Conservation (phyloP, 2,797 vertebrate genomes). For the Chelonia mydas region DNA sequence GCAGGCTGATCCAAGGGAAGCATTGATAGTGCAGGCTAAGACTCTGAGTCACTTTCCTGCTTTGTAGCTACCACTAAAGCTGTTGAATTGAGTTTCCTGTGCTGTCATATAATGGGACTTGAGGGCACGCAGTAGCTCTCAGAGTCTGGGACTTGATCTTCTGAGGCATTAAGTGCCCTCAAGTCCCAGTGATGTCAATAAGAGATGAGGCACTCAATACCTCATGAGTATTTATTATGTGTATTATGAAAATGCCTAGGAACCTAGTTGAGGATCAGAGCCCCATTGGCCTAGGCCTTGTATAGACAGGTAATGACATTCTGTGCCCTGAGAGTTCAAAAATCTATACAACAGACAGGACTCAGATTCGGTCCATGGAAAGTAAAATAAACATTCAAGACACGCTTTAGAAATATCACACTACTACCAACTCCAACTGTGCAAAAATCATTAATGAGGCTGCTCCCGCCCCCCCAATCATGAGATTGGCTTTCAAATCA, state of each 20-base stretch:
- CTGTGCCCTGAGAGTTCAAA: fast-evolving
- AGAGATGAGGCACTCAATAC: fast-evolving
- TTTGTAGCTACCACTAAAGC: not conserved
- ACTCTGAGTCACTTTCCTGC: not conserved
- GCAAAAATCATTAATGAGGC: fast-evolving
- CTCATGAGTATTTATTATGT: not conserved
- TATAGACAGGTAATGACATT: not conserved
- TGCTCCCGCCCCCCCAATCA: not conserved
- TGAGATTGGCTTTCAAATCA: fast-evolving
- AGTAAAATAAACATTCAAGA: not conserved
- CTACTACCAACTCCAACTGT: fast-evolving
- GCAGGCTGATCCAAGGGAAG: fast-evolving
- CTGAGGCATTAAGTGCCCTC: not conserved
- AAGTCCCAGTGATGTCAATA: not conserved
- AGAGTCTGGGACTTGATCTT: not conserved
- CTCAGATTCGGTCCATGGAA: fast-evolving
- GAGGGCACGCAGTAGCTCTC: not conserved
- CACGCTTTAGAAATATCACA: not conserved
- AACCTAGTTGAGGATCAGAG: not conserved
- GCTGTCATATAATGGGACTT: fast-evolving
- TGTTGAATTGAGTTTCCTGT: not conserved
- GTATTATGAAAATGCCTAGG: not conserved
- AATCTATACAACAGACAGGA: fast-evolving
- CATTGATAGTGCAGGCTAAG: fast-evolving
- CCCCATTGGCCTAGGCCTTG: not conserved